Evolutionary conservation across 2,113 vertebrate species (phyloP), one percentile per base, ranked within the genome.

Genomic region (Stigmatopora nigra): DNA sequence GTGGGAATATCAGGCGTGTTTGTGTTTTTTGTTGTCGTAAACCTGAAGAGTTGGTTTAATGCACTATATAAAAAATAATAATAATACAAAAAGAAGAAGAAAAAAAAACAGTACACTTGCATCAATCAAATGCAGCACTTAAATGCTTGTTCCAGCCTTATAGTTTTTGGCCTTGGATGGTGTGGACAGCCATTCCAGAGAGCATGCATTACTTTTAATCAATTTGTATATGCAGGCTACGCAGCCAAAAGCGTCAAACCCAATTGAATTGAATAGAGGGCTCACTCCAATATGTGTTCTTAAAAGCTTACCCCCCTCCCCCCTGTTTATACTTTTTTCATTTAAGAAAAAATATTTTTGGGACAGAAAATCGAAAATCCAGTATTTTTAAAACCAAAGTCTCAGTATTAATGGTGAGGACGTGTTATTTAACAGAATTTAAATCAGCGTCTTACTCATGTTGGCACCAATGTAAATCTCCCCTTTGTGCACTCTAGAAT

Each of bases 61-160:
- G 88, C 88, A 89, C 86, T 89, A 89, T 84, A 69, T 71, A 82
- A 82, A 77, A 41, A 41, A 41, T 31, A 31, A 31, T 31, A 31
- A 31, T 31, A 41, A 41, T 8, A 41, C 38, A 41, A 41, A 41
- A n/a, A n/a, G n/a, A n/a, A n/a, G n/a, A n/a, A n/a, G n/a, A n/a
- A n/a, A n/a, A n/a, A n/a, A 4, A 53, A 60, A 14, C 63, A 71
- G 71, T 75, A 85, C 72, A 82, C 78, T 87, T 84, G 80, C 84
- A 83, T 88, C 80, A 86, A 87, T 88, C 86, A 87, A 87, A 87
- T 79, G 80, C 84, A 90, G 89, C 87, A 88, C 88, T 90, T 89
- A 88, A 76, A 85, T 81, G 82, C 81, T 85, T 84, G 71, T 85
- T 85, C 71, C 82, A 82, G 81, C 86, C 88, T 87, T 86, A 81